Percentiles rank a stretch among this genome's conserved stretches.
phyloP scores from a whole-genome alignment of 2,888 invertebrate species.

The Sericinus montela region DNA sequence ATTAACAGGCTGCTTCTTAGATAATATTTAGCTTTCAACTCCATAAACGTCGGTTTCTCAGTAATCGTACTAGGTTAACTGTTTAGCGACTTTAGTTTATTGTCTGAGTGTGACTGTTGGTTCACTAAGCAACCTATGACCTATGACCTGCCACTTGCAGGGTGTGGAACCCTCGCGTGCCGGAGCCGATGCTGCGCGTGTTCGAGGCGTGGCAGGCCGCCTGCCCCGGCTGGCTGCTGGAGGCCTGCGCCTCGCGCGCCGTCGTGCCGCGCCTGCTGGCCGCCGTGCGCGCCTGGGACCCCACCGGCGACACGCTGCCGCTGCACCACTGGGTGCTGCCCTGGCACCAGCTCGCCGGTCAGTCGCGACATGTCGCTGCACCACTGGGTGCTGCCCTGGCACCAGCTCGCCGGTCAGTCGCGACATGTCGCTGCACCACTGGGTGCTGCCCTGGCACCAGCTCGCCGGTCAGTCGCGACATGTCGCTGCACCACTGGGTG shows the following conservation, averaged over 20 bases:
- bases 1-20: no score
- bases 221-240: constrained; percentile 90
- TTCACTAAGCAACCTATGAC: constrained; percentile 11
- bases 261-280: constrained; percentile 86
- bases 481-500: constrained; percentile 84
- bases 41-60: no score
- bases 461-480: constrained; percentile 84
- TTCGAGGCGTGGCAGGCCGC: constrained; percentile 90
- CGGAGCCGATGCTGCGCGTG: constrained; percentile 87
- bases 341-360: constrained; percentile 93
- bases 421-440: constrained; percentile 97
- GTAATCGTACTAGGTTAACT: no score
- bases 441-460: constrained; percentile 98
- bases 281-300: constrained; percentile 96
- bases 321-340: constrained; percentile 98
- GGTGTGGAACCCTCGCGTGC: constrained; percentile 90
- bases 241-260: constrained; percentile 89
- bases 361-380: constrained; percentile 96
- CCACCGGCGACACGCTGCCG: constrained; percentile 95
- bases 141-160: constrained; percentile 39
- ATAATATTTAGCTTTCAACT: no score
- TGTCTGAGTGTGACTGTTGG: no score
- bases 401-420: constrained; percentile 88
- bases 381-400: constrained; percentile 98
- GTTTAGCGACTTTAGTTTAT: no score